A percentile compares a stretch with the other conserved stretches of the same genome.
These are phyloP conservation scores for Drosophila trichaetosa DNA, from an alignment of 2,888 invertebrate species.

Conservation along the genomic window DNA sequence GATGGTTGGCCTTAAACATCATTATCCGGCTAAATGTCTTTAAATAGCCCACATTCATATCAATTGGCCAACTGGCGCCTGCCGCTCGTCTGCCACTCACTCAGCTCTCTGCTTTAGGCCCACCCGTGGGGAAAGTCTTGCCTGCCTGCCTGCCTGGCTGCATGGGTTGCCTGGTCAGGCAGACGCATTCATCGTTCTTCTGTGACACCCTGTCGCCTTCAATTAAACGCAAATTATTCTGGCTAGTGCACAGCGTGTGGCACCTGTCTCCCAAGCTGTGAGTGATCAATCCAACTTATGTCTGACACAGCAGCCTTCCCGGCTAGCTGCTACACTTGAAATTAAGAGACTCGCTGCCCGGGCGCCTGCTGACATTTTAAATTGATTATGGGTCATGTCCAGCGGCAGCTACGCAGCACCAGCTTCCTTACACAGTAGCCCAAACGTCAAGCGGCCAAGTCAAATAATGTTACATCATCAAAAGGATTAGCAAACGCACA, in stretches of 20 bases:
- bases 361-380: conserved; percentile 51
- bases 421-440: conserved; percentile 9
- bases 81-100: conserved; percentile 10
- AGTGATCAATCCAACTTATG: conserved; percentile 77
- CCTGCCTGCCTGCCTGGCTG: background rate
- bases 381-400: conserved; percentile 51
- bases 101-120: conserved; percentile 14
- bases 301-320: conserved; percentile 29
- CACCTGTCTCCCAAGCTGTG: conserved; percentile 52
- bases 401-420: background rate
- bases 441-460: conserved; percentile 3
- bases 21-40: conserved; percentile 73
- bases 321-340: conserved; percentile 22
- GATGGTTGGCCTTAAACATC: conserved; percentile 63
- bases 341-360: conserved; percentile 1
- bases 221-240: conserved; percentile 74
- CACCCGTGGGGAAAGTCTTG: conserved; percentile 59
- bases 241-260: conserved; percentile 55
- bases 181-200: conserved; percentile 4
- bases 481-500: background rate
- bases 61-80: conserved; percentile 55
- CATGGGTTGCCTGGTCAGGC: background rate
- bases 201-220: conserved; percentile 71
- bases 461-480: conserved; percentile 5
- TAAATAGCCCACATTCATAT: conserved; percentile 74